Conservation (phyloP, 2,888 invertebrate species). For the Lampropteryx suffumata region DNA sequence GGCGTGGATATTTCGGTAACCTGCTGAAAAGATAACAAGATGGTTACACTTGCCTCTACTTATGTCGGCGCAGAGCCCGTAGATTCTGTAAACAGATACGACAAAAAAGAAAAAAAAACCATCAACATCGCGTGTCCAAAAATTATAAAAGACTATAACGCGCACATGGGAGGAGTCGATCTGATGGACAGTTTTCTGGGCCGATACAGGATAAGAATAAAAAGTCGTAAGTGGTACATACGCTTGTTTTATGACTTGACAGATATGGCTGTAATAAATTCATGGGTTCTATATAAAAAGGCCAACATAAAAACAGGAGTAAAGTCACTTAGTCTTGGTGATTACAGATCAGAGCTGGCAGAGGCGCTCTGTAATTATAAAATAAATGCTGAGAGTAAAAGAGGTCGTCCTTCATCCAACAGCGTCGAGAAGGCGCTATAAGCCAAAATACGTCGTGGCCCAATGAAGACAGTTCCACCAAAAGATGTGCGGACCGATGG, state of each 20-base stretch:
- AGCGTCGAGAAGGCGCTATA: conserved; percentile 10
- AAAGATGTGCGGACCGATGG: conserved; percentile 14
- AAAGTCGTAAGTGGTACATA: too few relatives aligned
- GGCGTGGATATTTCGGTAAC: conserved; percentile 14
- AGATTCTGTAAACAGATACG: too few relatives aligned
- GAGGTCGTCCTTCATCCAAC: too few relatives aligned
- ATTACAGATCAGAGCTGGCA: conserved; percentile 7
- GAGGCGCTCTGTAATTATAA: conserved; percentile 1
- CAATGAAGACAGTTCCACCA: conserved; percentile 14
- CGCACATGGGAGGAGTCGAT: too few relatives aligned
- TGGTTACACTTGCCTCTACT: neutral
- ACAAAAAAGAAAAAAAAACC: too few relatives aligned
- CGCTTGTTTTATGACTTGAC: too few relatives aligned
- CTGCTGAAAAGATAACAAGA: conserved; percentile 26
- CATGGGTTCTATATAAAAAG: neutral
- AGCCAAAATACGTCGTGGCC: conserved; percentile 11
- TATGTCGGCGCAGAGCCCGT: too few relatives aligned
- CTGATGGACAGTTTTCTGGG: too few relatives aligned
- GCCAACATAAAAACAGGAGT: neutral
- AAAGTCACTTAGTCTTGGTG: conserved; percentile 4
- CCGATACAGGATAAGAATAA: too few relatives aligned
- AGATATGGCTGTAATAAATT: too few relatives aligned
- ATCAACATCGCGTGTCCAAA: too few relatives aligned
- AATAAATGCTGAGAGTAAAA: neutral
- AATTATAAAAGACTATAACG: too few relatives aligned